Evolutionary conservation across 2,113 vertebrate species (phyloP).

Genomic region (Petrocephalus zakoni): DNA sequence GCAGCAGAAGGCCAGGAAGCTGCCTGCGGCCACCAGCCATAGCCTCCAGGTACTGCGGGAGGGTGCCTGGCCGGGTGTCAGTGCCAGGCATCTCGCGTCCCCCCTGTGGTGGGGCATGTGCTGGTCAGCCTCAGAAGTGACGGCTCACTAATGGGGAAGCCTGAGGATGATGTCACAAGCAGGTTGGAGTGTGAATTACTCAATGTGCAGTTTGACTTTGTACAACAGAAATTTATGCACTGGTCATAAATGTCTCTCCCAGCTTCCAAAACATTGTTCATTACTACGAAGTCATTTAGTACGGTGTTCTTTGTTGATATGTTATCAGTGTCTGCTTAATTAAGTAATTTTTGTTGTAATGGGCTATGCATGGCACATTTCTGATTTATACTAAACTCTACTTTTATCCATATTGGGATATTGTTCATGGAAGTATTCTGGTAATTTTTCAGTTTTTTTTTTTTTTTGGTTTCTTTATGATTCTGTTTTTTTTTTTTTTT

Average conservation of each 20-base stretch:
- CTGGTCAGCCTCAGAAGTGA: neutral
- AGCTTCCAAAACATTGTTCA: neutral
- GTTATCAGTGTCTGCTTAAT: neutral
- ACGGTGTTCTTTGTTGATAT: neutral
- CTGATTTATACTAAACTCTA: neutral
- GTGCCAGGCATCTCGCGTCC: neutral
- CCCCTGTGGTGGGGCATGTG: neutral
- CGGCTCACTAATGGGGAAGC: neutral
- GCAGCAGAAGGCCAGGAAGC: slow-evolving; percentile 59
- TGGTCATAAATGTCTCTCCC: neutral
- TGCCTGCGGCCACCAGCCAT: slow-evolving; percentile 48
- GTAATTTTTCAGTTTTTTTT: neutral
- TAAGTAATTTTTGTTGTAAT: neutral
- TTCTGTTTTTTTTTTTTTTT: neutral
- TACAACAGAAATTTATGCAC: neutral
- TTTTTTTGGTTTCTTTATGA: neutral
- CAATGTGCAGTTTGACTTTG: neutral
- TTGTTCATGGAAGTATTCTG: neutral
- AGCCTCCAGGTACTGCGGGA: slow-evolving; percentile 70
- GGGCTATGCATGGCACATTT: neutral
- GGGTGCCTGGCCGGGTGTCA: neutral
- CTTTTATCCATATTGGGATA: neutral
- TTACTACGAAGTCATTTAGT: neutral
- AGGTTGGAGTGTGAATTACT: neutral
- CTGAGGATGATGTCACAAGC: neutral